Conservation (phyloP, 2,888 invertebrate species). For the Thereva unica region DNA sequence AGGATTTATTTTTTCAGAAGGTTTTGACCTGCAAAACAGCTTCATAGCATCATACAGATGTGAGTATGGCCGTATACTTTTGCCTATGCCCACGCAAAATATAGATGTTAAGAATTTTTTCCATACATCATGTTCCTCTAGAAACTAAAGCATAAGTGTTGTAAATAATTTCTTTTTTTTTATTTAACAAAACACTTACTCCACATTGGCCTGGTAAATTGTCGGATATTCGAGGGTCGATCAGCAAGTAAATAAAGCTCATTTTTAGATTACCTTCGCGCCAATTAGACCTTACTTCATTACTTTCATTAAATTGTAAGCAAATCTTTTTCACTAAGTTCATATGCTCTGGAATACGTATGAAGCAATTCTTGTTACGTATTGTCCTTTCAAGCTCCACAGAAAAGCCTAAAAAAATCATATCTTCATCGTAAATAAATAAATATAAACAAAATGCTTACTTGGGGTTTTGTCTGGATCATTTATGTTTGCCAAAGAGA, state of each 20-base stretch:
- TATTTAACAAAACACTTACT: conserved; percentile 42
- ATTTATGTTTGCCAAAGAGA: not conserved
- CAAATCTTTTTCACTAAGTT: conserved; percentile 64
- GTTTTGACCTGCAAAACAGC: conserved; percentile 46
- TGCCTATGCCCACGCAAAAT: conserved; percentile 96
- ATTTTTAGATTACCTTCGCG: conserved; percentile 78
- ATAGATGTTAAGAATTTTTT: conserved; percentile 79
- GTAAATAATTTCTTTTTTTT: not conserved
- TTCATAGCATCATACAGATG: conserved; percentile 89
- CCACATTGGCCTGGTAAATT: conserved; percentile 68
- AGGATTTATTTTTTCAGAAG: not conserved
- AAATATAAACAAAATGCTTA: conserved; percentile 31
- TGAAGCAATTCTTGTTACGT: conserved; percentile 62
- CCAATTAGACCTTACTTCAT: conserved; percentile 60
- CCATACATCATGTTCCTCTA: conserved; percentile 66
- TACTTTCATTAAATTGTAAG: conserved; percentile 63
- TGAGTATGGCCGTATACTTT: conserved; percentile 82
- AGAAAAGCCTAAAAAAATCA: conserved; percentile 63
- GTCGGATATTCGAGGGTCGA: conserved; percentile 82
- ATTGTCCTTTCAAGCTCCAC: conserved; percentile 69
- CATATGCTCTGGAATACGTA: conserved; percentile 61
- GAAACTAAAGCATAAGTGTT: conserved; percentile 42
- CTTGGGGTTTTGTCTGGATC: conserved; percentile 40
- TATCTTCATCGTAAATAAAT: not conserved
- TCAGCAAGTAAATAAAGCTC: conserved; percentile 86